These are phyloP conservation scores for Otocyon megalotis DNA, from an alignment of 2,113 vertebrate genomes.

Conservation along the genomic window DNA sequence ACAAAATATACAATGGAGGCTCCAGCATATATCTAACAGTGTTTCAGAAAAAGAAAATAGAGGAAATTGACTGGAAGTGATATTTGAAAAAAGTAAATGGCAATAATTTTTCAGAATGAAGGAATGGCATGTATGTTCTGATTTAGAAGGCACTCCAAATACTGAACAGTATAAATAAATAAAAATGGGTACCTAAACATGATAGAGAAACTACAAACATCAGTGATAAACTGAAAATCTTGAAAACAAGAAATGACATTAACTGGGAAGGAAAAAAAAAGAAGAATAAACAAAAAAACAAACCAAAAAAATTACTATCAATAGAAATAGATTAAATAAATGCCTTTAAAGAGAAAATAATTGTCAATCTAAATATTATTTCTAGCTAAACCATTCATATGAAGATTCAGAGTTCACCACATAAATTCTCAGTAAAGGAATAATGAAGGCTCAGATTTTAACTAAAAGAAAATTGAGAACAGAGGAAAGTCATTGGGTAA, in stretches of 20 bases:
- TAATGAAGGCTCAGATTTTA: background rate
- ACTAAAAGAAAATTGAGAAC: background rate
- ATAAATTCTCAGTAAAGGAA: background rate
- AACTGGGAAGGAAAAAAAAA: background rate
- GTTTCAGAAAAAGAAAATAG: background rate
- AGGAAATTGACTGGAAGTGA: background rate
- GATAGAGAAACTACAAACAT: background rate
- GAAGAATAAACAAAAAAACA: background rate
- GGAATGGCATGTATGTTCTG: background rate
- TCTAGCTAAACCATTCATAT: background rate
- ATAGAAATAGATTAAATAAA: background rate
- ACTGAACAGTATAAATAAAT: background rate
- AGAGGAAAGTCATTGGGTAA: background rate
- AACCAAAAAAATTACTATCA: background rate
- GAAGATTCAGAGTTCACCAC: background rate
- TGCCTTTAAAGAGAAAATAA: background rate
- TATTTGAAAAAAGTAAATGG: background rate
- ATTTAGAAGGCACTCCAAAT: background rate
- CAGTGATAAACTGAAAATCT: background rate
- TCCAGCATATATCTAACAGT: background rate
- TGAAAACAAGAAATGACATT: background rate
- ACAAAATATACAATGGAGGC: background rate
- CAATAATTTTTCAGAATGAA: background rate
- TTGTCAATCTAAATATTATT: background rate
- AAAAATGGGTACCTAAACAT: background rate